Base-by-base conservation (phyloP, 2,888 invertebrate genomes). In the Petrolisthes manimaculis region DNA sequence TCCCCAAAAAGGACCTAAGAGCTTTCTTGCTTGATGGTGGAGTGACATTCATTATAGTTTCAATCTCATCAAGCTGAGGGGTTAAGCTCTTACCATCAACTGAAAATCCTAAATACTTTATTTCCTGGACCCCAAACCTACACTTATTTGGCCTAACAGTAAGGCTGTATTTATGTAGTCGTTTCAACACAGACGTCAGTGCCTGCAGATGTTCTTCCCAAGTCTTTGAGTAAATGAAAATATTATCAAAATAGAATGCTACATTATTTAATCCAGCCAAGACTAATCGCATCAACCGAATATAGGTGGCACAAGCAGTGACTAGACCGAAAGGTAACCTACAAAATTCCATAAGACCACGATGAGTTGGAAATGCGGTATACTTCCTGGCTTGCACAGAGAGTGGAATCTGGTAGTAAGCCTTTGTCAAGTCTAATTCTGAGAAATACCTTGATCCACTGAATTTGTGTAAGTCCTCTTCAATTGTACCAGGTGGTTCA, bases 301-400 rank as follows among this genome's bases (percentile, higher is more conserved):
- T 78, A 55, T 84, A 88, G 4, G 61, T 84, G 0, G 84, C 51
- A 69, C 79, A 83, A 9, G 83, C 88, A 4, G 69, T 88, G 1
- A 88, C 88, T 5, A 84, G 37, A n/a, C 84, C 88, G 37, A 88
- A 83, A 24, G 84, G 83, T 2, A 88, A 18, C n/a, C 74, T n/a
- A 21, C 56, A 71, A 24, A 83, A 88, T 53, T 88, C 84, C 88
- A 88, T 84, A 5, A 88, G 53, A 14, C 88, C 83, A 14, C 78
- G 54, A 12, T 79, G 71, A n/a, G 88, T 88, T 0, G 83, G 78
- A 24, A 84, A 88, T 24, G 83, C 84, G 18, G 88, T 84, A 0
- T 14, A 51, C 9, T 21, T 9, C 1, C 75, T 78, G 4, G 84
- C 67, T 24, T n/a, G 12, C 4, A 67, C 79, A 1, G 84, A 21